These are phyloP conservation scores for Brachypteracias leptosomus DNA, from an alignment of 2,113 vertebrate species.

Conservation along the genomic window DNA sequence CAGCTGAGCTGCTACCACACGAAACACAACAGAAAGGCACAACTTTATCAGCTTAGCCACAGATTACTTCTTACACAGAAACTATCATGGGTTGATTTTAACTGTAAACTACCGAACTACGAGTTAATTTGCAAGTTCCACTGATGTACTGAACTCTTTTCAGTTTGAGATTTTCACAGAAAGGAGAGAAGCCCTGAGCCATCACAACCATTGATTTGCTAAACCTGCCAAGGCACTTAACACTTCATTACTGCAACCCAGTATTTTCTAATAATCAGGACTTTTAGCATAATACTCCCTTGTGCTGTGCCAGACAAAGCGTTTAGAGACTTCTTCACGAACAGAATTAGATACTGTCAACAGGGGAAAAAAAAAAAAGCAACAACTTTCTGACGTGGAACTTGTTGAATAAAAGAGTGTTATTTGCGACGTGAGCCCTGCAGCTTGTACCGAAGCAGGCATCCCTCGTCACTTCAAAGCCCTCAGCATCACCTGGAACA, in stretches of 20 bases:
- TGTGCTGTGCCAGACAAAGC: background rate
- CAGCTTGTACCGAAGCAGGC: background rate
- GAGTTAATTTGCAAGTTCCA: constrained; percentile 1
- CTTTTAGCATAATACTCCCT: background rate
- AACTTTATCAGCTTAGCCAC: background rate
- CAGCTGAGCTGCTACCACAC: background rate
- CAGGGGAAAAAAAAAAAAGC: background rate
- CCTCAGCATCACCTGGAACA: background rate
- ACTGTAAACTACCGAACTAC: background rate
- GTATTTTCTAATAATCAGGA: background rate
- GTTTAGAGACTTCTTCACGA: background rate
- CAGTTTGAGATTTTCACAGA: background rate
- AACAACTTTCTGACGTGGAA: constrained; percentile 25
- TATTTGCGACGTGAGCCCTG: background rate
- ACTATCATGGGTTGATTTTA: background rate
- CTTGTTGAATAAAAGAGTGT: constrained; percentile 44
- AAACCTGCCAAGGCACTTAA: constrained; percentile 50
- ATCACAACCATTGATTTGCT: constrained; percentile 31
- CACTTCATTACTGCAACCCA: constrained; percentile 22
- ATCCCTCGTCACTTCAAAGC: background rate
- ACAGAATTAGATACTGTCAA: background rate
- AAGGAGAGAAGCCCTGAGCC: constrained; percentile 36
- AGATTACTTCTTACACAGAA: background rate
- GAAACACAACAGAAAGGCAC: background rate
- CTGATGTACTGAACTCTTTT: background rate